These are phyloP conservation scores for Ginglymostoma cirratum DNA, from an alignment of 2,113 vertebrate species.

Conservation along the genomic window DNA sequence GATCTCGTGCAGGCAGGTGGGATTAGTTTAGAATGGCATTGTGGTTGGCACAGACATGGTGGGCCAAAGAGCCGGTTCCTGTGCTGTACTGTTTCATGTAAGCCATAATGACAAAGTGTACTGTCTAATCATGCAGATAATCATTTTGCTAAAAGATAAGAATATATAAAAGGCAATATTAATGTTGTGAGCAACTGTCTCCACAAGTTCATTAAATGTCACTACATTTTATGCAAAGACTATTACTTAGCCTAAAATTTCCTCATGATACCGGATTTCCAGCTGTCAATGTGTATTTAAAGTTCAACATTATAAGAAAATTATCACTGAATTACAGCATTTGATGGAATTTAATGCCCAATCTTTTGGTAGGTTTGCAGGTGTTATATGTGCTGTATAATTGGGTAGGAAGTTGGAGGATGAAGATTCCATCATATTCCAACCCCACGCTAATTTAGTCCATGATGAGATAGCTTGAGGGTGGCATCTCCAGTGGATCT, in stretches of 20 bases:
- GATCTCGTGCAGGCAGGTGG: too few relatives aligned
- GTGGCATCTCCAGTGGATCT: too few relatives aligned
- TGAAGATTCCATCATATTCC: not conserved
- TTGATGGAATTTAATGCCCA: not conserved
- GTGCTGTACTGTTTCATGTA: not conserved
- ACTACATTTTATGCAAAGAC: not conserved
- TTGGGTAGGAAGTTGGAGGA: not conserved
- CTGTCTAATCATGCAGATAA: not conserved
- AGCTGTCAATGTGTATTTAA: not conserved
- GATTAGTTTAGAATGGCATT: too few relatives aligned
- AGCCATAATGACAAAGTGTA: not conserved
- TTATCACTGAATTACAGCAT: not conserved
- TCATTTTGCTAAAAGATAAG: not conserved
- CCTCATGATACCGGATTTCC: not conserved
- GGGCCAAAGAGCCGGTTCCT: too few relatives aligned
- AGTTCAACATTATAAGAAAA: not conserved
- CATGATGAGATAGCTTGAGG: too few relatives aligned
- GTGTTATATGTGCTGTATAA: not conserved
- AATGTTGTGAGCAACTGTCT: not conserved
- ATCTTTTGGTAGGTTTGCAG: not conserved
- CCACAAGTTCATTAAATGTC: not conserved
- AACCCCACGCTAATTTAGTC: too few relatives aligned
- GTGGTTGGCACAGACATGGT: too few relatives aligned
- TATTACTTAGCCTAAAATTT: not conserved
- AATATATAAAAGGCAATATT: not conserved